These are phyloP conservation scores for Pyrocoelia pectoralis DNA, from an alignment of 2,888 invertebrate genomes.

Conservation along the genomic window DNA sequence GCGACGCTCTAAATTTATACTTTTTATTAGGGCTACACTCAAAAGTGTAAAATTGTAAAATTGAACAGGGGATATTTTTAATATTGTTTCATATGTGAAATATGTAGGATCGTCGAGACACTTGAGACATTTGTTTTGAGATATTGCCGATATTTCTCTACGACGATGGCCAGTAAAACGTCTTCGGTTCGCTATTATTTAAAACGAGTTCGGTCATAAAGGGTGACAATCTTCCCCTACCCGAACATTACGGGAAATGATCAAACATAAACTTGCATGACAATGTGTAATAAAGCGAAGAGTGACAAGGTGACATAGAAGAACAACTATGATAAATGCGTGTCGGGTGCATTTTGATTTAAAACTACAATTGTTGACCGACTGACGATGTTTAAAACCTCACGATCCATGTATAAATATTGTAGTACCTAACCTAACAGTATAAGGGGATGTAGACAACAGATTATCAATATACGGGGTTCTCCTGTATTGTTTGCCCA, in stretches of 20 bases:
- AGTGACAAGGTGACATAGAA: constrained; percentile 29
- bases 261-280: constrained; percentile 40
- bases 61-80: constrained; percentile 46
- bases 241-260: constrained; percentile 31
- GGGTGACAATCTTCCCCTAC: constrained; percentile 19
- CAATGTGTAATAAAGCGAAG: constrained; percentile 41
- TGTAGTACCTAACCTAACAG: constrained; percentile 55
- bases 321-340: constrained; percentile 45
- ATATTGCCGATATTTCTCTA: constrained; percentile 33
- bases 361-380: constrained; percentile 43
- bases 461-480: constrained; percentile 57
- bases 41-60: constrained; percentile 54
- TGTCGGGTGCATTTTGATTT: constrained; percentile 34
- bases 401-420: constrained; percentile 56
- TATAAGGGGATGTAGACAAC: constrained; percentile 57
- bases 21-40: constrained; percentile 48
- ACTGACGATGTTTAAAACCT: constrained; percentile 49
- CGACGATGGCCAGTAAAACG: constrained; percentile 13
- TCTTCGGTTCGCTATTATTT: neutral
- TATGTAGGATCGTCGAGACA: constrained; percentile 43
- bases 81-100: constrained; percentile 47
- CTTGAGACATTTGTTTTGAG: constrained; percentile 44
- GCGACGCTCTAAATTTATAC: constrained; percentile 52
- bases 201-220: neutral
- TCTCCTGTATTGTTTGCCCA: constrained; percentile 57